Base-by-base conservation (phyloP, 1,140 invertebrate species). In the Drosophila ohnishii region DNA sequence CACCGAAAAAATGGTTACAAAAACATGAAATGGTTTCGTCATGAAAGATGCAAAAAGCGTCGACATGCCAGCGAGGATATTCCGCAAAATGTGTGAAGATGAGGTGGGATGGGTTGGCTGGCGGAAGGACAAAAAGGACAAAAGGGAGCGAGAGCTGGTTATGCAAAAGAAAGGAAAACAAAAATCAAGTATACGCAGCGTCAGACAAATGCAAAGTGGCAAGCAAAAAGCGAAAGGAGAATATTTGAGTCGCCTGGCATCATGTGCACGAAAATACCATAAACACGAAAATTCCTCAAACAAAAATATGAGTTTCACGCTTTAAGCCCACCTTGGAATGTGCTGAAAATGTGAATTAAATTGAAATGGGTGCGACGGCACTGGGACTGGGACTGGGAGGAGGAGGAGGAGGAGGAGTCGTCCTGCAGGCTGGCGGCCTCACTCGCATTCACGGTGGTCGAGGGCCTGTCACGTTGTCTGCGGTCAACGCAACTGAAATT, bases 281-380 rank as follows among this genome's bases (percentile, higher is more conserved):
- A 82, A 83, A 69, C 39, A 66, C 65, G 42, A 71, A 58, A 70
- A 59, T 71, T 71, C 44, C 69, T 50, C n/a, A 58, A 40, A 69
- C 22, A 48, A 25, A 59, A 72, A 72, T 71, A 81, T 78, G 77
- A 75, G 57, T 75, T 75, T 66, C 48, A 19, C 10, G 50, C 48
- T 57, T 81, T 14, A 53, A 62, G 61, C 34, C 42, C 19, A 47
- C 34, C 42, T 66, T 72, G 72, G 75, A 83, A 83, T 71, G 72
- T 51, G 71, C 64, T 85, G 79, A 69, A 75, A 87, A 72, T 82
- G 62, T 71, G 86, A 88, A 88, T 88, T 84, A 80, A 87, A 87
- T 67, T 83, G 75, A 86, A 86, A 86, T 86, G 67, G 71, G 63
- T 75, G 40, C 28, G 67, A 56, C 37, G n/a, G 44, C n/a, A 30